These are phyloP conservation scores for Oryzias melastigma DNA, from an alignment of 2,113 vertebrate species.

Conservation along the genomic window DNA sequence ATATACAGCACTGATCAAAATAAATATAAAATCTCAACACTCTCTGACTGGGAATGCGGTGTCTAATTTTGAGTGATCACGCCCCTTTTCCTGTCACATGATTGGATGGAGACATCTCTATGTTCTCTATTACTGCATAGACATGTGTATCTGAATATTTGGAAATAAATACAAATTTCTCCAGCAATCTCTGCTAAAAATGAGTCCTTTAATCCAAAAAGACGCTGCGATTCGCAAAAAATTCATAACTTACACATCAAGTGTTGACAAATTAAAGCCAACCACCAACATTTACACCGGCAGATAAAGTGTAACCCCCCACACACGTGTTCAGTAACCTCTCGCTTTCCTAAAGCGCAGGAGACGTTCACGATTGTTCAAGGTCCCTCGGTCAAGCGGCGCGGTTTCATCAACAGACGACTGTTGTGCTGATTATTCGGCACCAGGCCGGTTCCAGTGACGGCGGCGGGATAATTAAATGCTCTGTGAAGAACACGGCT, in stretches of 20 bases:
- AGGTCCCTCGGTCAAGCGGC: slow-evolving; percentile 36
- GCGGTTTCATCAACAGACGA: slow-evolving; percentile 24
- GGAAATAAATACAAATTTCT: no score
- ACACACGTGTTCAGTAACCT: background rate
- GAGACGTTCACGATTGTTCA: slow-evolving; percentile 27
- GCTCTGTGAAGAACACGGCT: slow-evolving; percentile 28
- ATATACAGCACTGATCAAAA: no score
- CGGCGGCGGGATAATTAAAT: slow-evolving; percentile 35
- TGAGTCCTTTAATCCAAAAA: slow-evolving; percentile 20
- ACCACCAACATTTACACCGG: slow-evolving; percentile 52
- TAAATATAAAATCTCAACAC: no score
- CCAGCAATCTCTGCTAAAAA: background rate
- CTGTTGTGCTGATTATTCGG: slow-evolving; percentile 30
- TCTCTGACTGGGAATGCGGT: no score
- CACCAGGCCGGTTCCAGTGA: background rate
- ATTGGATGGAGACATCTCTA: no score
- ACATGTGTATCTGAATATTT: no score
- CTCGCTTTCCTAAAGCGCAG: background rate
- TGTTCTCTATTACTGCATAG: no score
- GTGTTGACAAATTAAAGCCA: slow-evolving; percentile 66
- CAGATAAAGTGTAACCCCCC: slow-evolving; percentile 33
- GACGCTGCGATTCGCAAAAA: slow-evolving; percentile 35
- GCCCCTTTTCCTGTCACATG: no score
- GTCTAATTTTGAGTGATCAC: no score
- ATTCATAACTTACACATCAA: slow-evolving; percentile 53